phyloP scores from a whole-genome alignment of 1,140 invertebrate genomes.

The Dysdera silvatica region DNA sequence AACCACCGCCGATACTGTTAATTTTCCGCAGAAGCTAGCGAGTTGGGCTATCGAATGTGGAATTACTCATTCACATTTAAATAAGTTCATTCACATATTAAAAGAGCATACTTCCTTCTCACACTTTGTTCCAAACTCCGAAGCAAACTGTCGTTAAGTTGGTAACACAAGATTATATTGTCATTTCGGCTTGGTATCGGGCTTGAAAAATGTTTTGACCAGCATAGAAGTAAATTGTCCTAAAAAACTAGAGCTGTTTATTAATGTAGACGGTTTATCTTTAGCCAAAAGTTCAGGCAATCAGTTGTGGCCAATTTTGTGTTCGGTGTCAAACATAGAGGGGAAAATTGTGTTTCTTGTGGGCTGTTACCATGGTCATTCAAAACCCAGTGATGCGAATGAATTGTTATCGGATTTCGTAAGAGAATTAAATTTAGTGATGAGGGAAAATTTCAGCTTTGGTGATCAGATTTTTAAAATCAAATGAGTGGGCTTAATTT shows the following conservation, averaged over 20 bases:
- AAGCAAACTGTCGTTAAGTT: no score
- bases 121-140: no score
- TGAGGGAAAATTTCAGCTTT: slow-evolving; percentile 31
- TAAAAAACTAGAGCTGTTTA: background rate
- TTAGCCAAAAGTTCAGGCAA: background rate
- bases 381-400: slow-evolving; percentile 36
- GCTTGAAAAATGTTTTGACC: no score
- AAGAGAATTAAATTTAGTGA: slow-evolving; percentile 33
- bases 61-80: no score
- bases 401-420: slow-evolving; percentile 37
- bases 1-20: no score
- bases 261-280: slow-evolving; percentile 3
- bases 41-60: no score
- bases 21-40: no score
- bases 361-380: slow-evolving; percentile 35
- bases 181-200: no score
- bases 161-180: no score
- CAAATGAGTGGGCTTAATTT: slow-evolving; percentile 35
- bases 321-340: background rate
- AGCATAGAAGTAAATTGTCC: no score
- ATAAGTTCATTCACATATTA: no score
- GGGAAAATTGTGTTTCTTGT: background rate
- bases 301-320: background rate
- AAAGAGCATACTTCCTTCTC: no score
- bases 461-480: slow-evolving; percentile 28